Percentiles rank a stretch among this genome's conserved stretches.
Evolutionary conservation across 2,888 invertebrate species (phyloP).

Genomic region (Zaprionus bogoriensis): DNA sequence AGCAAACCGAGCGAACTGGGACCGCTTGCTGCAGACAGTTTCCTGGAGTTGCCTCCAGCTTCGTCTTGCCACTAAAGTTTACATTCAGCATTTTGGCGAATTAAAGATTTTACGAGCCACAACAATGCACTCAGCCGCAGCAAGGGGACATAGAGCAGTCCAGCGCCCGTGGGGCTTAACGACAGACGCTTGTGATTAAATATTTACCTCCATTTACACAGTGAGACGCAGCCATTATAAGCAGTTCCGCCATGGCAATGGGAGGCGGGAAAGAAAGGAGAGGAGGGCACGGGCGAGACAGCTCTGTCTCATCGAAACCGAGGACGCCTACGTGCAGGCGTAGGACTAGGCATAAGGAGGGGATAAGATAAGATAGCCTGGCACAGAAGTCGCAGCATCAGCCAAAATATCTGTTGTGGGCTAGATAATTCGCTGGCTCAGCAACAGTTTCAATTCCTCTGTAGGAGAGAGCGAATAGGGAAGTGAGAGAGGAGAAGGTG

Average conservation of each 20-base stretch:
- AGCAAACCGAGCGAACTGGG: background rate
- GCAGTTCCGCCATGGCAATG: constrained; percentile 31
- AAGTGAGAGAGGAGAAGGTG: background rate
- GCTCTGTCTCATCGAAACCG: background rate
- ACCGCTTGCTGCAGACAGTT: background rate
- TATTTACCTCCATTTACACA: constrained; percentile 59
- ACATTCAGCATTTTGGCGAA: constrained; percentile 21
- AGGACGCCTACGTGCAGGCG: constrained; percentile 29
- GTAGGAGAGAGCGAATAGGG: background rate
- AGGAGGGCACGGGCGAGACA: too few species aligned
- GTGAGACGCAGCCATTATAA: constrained; percentile 55
- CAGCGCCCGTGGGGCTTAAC: background rate
- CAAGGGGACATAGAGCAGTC: constrained; percentile 3
- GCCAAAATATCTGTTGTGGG: constrained; percentile 44
- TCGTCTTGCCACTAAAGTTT: constrained; percentile 2
- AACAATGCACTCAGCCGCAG: constrained; percentile 29
- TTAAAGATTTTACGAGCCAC: constrained; percentile 54
- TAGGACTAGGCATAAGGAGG: constrained; percentile 10
- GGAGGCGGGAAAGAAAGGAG: background rate
- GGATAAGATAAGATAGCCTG: background rate
- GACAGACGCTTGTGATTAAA: constrained; percentile 41
- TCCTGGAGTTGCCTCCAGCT: background rate
- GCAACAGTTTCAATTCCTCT: constrained; percentile 43
- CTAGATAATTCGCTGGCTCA: constrained; percentile 41
- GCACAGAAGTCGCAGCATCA: constrained; percentile 55